A percentile compares a stretch with the other conserved stretches of the same genome.
Evolutionary conservation across 2,113 vertebrate genomes (phyloP).

Genomic region (Pelecanus crispus): DNA sequence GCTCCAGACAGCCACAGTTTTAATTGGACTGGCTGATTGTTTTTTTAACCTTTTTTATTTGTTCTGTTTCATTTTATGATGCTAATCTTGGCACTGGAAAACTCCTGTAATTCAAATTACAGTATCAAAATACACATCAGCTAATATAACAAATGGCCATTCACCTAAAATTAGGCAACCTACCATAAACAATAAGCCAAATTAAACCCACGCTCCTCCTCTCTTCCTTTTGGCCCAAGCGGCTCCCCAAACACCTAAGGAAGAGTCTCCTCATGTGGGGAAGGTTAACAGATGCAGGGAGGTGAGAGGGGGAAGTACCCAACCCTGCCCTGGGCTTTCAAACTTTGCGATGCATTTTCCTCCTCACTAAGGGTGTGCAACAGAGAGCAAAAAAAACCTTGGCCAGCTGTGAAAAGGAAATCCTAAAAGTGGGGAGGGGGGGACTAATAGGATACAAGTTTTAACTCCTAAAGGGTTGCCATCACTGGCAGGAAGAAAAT

Average conservation of each 20-base stretch:
- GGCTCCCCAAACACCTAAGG: background rate
- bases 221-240: constrained; percentile 20
- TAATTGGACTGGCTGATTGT: constrained; percentile 41
- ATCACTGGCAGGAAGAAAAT: background rate
- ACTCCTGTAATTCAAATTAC: constrained; percentile 9
- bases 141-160: constrained; percentile 39
- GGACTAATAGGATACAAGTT: background rate
- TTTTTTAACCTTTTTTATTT: constrained; percentile 51
- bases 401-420: background rate
- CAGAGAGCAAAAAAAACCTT: background rate
- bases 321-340: background rate
- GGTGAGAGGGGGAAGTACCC: background rate
- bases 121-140: constrained; percentile 28
- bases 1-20: constrained; percentile 55
- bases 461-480: background rate
- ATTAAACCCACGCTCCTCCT: constrained; percentile 29
- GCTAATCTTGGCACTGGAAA: constrained; percentile 15
- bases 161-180: constrained; percentile 44
- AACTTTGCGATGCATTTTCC: background rate
- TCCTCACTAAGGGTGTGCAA: background rate
- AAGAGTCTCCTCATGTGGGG: background rate
- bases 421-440: background rate
- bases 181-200: constrained; percentile 37
- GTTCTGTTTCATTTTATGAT: constrained; percentile 2
- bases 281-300: background rate